A percentile compares a stretch with the other conserved stretches of the same genome.
phyloP scores from a whole-genome alignment of 2,113 vertebrate genomes.

The Monarcha castaneiventris region DNA sequence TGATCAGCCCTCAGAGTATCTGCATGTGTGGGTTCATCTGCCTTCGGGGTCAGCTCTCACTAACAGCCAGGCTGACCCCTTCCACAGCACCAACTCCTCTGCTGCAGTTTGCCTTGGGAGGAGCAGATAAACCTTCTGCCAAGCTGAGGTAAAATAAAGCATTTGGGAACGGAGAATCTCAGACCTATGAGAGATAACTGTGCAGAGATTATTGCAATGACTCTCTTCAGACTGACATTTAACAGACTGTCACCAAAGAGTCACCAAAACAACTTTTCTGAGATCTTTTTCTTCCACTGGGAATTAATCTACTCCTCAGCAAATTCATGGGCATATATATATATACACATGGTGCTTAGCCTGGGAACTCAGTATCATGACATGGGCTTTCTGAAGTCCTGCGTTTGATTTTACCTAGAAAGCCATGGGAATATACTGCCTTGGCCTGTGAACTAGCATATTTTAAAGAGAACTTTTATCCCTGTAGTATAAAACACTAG shows the following conservation, averaged over 20 bases:
- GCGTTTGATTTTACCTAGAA: background rate
- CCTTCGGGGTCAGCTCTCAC: background rate
- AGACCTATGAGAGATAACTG: background rate
- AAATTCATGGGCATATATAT: background rate
- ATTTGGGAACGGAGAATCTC: background rate
- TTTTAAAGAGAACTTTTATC: background rate
- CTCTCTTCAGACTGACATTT: background rate
- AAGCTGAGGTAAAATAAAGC: background rate
- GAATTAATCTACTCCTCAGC: background rate
- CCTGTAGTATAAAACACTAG: background rate
- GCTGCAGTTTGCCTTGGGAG: background rate
- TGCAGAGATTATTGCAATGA: background rate
- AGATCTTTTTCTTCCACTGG: background rate
- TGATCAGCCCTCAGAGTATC: background rate
- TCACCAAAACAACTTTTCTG: background rate
- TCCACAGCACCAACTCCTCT: background rate
- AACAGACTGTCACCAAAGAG: background rate
- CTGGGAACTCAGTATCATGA: background rate
- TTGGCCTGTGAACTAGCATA: background rate
- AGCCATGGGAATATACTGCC: background rate
- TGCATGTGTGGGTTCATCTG: background rate
- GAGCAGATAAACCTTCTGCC: background rate
- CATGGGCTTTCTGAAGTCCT: background rate
- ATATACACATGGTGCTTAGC: rapidly evolving
- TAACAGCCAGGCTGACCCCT: background rate